These are phyloP conservation scores for Aphelinus atriplicis DNA, from an alignment of 1,140 invertebrate species.

Conservation along the genomic window DNA sequence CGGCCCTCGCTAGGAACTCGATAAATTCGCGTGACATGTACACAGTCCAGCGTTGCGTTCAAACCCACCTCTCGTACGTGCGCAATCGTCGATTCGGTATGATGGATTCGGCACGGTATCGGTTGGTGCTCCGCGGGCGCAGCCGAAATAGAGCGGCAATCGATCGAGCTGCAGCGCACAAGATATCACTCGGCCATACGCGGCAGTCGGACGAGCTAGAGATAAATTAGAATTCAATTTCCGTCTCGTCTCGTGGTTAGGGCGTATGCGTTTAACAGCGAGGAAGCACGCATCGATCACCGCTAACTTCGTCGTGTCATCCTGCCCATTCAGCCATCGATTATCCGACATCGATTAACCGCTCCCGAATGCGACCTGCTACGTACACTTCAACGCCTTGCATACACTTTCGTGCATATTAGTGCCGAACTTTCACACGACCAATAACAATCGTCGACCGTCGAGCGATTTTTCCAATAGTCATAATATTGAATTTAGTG, in stretches of 20 bases:
- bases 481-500: conserved; percentile 14
- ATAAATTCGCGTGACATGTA: too few species aligned
- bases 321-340: conserved; percentile 44
- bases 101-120: too few species aligned
- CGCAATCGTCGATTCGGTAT: neutral
- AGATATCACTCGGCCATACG: neutral
- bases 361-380: conserved; percentile 34
- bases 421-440: neutral
- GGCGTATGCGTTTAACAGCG: conserved; percentile 8
- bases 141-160: neutral
- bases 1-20: neutral
- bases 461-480: neutral
- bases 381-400: too few species aligned
- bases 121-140: too few species aligned
- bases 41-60: too few species aligned
- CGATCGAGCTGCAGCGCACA: conserved; percentile 24
- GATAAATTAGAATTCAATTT: conserved; percentile 40
- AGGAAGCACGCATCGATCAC: conserved; percentile 54
- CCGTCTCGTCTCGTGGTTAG: neutral
- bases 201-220: neutral
- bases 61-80: too few species aligned
- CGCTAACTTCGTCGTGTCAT: conserved; percentile 52
- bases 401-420: too few species aligned
- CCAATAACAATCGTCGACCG: neutral
- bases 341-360: conserved; percentile 47